A percentile compares a stretch with the other conserved stretches of the same genome.
phyloP scores from a whole-genome alignment of 2,888 invertebrate species.

The Hedya salicella region DNA sequence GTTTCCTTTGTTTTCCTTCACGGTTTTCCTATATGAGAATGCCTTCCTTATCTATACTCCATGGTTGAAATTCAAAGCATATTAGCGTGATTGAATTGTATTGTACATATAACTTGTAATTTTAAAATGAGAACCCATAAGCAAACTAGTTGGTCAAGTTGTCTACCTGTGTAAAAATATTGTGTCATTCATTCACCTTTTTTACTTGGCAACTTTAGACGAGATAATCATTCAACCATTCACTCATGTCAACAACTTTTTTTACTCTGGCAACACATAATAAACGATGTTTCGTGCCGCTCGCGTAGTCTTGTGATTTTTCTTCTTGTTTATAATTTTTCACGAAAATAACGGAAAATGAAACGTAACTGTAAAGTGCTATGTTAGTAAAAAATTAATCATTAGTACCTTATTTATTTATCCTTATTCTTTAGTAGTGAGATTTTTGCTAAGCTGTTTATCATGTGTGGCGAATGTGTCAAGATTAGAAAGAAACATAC shows the following conservation, averaged over 20 bases:
- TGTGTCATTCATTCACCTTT: neutral
- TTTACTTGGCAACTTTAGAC: neutral
- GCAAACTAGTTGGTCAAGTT: no score
- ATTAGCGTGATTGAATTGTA: no score
- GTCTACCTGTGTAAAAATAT: no score
- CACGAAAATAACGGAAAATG: constrained; percentile 78
- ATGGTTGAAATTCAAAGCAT: no score
- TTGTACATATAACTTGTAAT: no score
- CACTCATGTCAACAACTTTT: constrained; percentile 22
- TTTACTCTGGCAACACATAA: constrained; percentile 22
- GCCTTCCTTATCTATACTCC: no score
- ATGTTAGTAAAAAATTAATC: constrained; percentile 52
- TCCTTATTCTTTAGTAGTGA: constrained; percentile 45
- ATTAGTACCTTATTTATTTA: constrained; percentile 29
- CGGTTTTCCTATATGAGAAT: no score
- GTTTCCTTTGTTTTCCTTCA: no score
- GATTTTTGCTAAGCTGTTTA: constrained; percentile 57
- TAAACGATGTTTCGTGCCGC: constrained; percentile 46
- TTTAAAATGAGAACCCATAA: no score
- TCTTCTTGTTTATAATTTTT: constrained; percentile 70
- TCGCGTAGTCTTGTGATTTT: constrained; percentile 70
- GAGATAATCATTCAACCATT: constrained; percentile 17
- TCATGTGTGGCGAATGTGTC: constrained; percentile 78
- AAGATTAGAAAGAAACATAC: constrained; percentile 81
- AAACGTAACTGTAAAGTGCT: constrained; percentile 65